phyloP scores from a whole-genome alignment of 2,888 invertebrate genomes.

The Drosophila diplacantha region DNA sequence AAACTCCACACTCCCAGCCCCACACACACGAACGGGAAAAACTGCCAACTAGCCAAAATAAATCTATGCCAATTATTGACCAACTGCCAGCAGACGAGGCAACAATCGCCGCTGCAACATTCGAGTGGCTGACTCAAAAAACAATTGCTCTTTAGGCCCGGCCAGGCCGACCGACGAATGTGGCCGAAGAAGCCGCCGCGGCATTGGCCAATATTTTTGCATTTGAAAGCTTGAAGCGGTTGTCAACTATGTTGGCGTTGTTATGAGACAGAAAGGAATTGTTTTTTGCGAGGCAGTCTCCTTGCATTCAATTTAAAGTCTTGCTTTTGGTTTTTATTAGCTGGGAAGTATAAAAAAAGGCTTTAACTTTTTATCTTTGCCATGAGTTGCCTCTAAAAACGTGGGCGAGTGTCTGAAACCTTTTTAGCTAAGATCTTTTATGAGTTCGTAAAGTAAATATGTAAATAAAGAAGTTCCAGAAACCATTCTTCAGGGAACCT shows the following conservation, averaged over 20 bases:
- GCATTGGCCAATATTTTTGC: conserved; percentile 64
- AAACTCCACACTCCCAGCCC: not conserved
- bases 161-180: conserved; percentile 46
- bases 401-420: not conserved
- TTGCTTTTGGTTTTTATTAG: conserved; percentile 10
- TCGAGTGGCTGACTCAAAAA: conserved; percentile 33
- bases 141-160: conserved; percentile 48
- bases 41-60: conserved; percentile 67
- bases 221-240: conserved; percentile 55
- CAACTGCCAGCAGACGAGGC: conserved; percentile 58
- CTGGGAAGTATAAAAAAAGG: conserved; percentile 12
- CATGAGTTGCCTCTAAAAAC: not conserved
- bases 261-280: conserved; percentile 40
- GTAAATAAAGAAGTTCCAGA: not conserved
- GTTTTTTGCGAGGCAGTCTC: conserved; percentile 19
- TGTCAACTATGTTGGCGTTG: conserved; percentile 47
- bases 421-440: not conserved
- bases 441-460: not conserved
- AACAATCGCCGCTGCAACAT: conserved; percentile 52
- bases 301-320: conserved; percentile 26
- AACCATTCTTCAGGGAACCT: not conserved
- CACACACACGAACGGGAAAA: conserved; percentile 24
- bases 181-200: conserved; percentile 50
- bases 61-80: conserved; percentile 74
- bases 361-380: not conserved